Percentiles rank a stretch among this genome's conserved stretches.
Evolutionary conservation across 2,888 invertebrate species (phyloP).

Genomic region (Alloscopus bannaensis): DNA sequence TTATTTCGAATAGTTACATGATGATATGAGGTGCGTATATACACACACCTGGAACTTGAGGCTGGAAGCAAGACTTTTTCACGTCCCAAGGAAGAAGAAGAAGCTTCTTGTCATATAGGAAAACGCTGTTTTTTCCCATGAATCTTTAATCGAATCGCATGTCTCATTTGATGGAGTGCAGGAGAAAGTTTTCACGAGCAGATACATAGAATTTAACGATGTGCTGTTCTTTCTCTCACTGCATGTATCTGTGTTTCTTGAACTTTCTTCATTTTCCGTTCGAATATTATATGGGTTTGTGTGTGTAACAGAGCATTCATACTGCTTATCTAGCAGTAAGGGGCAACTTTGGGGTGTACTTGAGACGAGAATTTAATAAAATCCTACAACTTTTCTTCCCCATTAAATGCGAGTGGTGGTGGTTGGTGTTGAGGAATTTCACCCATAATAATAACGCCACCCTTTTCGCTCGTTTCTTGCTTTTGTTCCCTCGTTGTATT

Average conservation of each 20-base stretch:
- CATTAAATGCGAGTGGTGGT: slow-evolving; percentile 61
- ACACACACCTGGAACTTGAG: too few relatives aligned
- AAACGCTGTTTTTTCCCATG: slow-evolving; percentile 42
- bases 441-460: slow-evolving; percentile 37
- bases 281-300: too few relatives aligned
- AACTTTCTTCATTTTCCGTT: too few relatives aligned
- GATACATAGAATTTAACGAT: background rate
- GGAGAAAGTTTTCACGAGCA: slow-evolving; percentile 1
- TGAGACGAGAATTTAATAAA: slow-evolving; percentile 62
- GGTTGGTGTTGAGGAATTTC: slow-evolving; percentile 58
- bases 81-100: too few relatives aligned
- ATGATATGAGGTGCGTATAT: too few relatives aligned
- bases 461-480: too few relatives aligned
- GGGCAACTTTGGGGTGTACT: slow-evolving; percentile 16
- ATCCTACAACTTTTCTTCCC: slow-evolving; percentile 61
- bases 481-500: too few relatives aligned
- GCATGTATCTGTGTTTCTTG: too few relatives aligned
- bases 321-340: slow-evolving; percentile 33
- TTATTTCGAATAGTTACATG: too few relatives aligned
- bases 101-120: slow-evolving; percentile 26
- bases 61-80: slow-evolving; percentile 34
- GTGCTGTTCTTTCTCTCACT: too few relatives aligned
- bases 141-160: slow-evolving; percentile 65
- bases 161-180: slow-evolving; percentile 56
- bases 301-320: too few relatives aligned